Percentiles rank a stretch among this genome's conserved stretches.
Conservation (phyloP, 2,888 invertebrate species). For the Epiblema foenella region DNA sequence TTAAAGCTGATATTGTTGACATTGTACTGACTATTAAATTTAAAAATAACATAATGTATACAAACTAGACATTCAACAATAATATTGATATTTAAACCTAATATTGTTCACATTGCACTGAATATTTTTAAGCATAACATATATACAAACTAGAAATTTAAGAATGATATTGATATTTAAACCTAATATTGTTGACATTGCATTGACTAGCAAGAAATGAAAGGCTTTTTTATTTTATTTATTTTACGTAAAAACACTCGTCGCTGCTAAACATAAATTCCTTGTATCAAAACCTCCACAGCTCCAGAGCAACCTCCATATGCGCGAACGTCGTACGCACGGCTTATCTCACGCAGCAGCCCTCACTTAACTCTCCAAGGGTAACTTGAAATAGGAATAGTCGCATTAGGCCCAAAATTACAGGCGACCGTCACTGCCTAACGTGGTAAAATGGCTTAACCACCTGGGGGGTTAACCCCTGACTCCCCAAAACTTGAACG, state of each 20-base stretch:
- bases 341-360: slow-evolving; percentile 49
- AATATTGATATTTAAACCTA: too few relatives aligned
- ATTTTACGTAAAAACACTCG: not conserved
- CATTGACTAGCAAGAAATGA: too few relatives aligned
- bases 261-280: slow-evolving; percentile 2
- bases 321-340: slow-evolving; percentile 32
- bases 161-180: too few relatives aligned
- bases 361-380: slow-evolving; percentile 77
- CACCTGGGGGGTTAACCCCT: slow-evolving; percentile 70
- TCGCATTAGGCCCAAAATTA: slow-evolving; percentile 84
- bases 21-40: too few relatives aligned
- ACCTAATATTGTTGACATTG: too few relatives aligned
- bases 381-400: slow-evolving; percentile 84
- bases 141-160: too few relatives aligned
- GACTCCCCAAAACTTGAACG: slow-evolving; percentile 48
- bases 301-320: slow-evolving; percentile 26
- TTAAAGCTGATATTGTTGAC: too few relatives aligned
- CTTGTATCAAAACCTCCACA: slow-evolving; percentile 24
- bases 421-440: slow-evolving; percentile 83
- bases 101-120: too few relatives aligned
- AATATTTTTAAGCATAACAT: too few relatives aligned
- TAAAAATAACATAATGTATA: too few relatives aligned
- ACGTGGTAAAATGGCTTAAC: slow-evolving; percentile 82
- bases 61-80: too few relatives aligned
- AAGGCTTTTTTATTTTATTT: too few relatives aligned